These are phyloP conservation scores for Melanaphis sacchari DNA, from an alignment of 1,140 invertebrate genomes.

Conservation along the genomic window DNA sequence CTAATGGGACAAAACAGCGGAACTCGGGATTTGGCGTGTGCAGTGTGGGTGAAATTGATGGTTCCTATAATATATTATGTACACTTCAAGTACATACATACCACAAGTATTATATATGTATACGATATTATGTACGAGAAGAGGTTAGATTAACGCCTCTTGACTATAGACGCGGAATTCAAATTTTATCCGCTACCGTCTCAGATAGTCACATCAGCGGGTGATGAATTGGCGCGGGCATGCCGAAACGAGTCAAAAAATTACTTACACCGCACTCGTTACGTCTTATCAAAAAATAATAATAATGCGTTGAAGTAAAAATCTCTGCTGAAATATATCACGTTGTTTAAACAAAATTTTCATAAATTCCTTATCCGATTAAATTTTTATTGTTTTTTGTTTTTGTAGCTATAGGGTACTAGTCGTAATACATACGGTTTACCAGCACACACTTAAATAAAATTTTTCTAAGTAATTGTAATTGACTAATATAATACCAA, in stretches of 20 bases:
- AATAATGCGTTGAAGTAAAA: conserved; percentile 11
- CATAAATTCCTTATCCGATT: neutral
- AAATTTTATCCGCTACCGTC: neutral
- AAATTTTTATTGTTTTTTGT: neutral
- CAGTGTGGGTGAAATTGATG: conserved; percentile 39
- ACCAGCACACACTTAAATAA: too few species aligned
- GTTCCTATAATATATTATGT: conserved; percentile 22
- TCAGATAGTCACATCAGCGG: neutral
- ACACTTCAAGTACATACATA: neutral
- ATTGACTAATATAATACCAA: neutral
- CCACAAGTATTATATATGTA: neutral
- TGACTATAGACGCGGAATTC: neutral
- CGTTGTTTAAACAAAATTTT: neutral
- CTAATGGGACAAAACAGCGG: conserved; percentile 31
- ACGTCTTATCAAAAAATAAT: neutral
- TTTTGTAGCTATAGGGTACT: neutral
- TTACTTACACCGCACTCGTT: neutral
- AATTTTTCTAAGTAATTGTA: neutral
- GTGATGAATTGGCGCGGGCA: neutral
- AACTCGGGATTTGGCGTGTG: conserved; percentile 29
- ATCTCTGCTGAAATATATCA: neutral
- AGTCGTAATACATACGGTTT: too few species aligned
- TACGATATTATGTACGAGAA: neutral
- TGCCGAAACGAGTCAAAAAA: conserved; percentile 20
- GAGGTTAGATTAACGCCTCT: conserved; percentile 21